phyloP scores from a whole-genome alignment of 1,140 invertebrate species.

The Wiebesia pumilae region DNA sequence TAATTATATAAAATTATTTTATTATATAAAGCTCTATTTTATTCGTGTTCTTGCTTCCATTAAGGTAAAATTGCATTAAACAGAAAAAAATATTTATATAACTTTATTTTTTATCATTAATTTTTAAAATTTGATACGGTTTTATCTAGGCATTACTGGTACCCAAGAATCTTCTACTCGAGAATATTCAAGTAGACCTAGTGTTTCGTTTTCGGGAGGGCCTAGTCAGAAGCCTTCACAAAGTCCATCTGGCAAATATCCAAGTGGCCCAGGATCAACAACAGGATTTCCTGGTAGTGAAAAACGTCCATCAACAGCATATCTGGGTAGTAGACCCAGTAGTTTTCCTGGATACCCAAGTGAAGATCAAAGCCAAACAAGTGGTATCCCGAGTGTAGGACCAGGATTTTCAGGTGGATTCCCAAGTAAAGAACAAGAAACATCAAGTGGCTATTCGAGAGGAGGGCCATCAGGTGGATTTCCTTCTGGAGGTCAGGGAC shows the following conservation, averaged over 20 bases:
- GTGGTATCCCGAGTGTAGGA: constrained; percentile 53
- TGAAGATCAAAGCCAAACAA: constrained; percentile 54
- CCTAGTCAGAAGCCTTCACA: constrained; percentile 55
- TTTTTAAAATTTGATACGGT: too few relatives aligned
- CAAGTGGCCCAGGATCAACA: constrained; percentile 53
- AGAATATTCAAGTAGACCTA: constrained; percentile 18
- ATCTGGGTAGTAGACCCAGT: neutral
- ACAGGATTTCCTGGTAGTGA: constrained; percentile 51
- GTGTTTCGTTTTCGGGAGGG: constrained; percentile 46
- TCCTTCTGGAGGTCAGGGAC: constrained; percentile 51
- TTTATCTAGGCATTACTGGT: too few relatives aligned
- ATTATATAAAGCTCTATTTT: too few relatives aligned
- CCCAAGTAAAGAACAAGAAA: constrained; percentile 57
- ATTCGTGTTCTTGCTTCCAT: too few relatives aligned
- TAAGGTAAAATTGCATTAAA: too few relatives aligned
- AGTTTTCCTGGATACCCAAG: constrained; percentile 56
- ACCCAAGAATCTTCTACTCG: too few relatives aligned
- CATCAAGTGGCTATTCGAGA: constrained; percentile 55
- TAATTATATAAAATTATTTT: too few relatives aligned
- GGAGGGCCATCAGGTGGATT: constrained; percentile 59
- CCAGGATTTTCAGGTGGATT: constrained; percentile 58
- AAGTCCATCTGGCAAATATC: constrained; percentile 56
- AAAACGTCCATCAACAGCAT: constrained; percentile 27
- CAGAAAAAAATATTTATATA: too few relatives aligned
- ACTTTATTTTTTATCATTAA: too few relatives aligned